phyloP scores from a whole-genome alignment of 2,888 invertebrate species.

The Rhimphoctona megacephalus region DNA sequence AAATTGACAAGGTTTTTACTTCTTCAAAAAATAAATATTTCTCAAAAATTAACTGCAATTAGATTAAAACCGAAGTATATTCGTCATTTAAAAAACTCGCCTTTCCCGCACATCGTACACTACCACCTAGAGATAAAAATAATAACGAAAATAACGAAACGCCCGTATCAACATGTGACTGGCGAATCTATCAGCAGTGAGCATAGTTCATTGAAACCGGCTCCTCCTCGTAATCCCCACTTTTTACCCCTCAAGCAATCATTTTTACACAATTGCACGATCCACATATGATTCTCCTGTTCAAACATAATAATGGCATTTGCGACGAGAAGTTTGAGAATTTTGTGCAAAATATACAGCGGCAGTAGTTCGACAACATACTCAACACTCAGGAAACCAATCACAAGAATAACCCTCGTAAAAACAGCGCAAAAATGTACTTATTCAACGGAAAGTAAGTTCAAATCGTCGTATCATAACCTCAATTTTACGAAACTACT shows the following conservation, averaged over 20 bases:
- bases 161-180: background rate
- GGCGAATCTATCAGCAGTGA: background rate
- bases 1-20: too few relatives aligned
- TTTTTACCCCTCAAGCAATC: background rate
- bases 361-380: slow-evolving; percentile 72
- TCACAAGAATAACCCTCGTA: slow-evolving; percentile 71
- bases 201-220: slow-evolving; percentile 1
- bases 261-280: slow-evolving; percentile 2
- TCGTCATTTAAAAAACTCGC: background rate
- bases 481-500: slow-evolving; percentile 63
- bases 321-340: slow-evolving; percentile 75
- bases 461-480: slow-evolving; percentile 72
- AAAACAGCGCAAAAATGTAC: slow-evolving; percentile 72
- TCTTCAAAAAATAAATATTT: too few relatives aligned
- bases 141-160: background rate
- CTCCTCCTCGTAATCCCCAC: background rate
- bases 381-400: slow-evolving; percentile 73
- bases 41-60: background rate
- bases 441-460: slow-evolving; percentile 77
- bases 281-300: slow-evolving; percentile 26
- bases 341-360: slow-evolving; percentile 78
- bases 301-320: slow-evolving; percentile 78
- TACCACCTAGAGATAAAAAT: background rate
- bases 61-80: background rate
- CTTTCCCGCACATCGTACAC: background rate